phyloP scores from a whole-genome alignment of 1,140 invertebrate genomes.

The Tribolium castaneum region DNA sequence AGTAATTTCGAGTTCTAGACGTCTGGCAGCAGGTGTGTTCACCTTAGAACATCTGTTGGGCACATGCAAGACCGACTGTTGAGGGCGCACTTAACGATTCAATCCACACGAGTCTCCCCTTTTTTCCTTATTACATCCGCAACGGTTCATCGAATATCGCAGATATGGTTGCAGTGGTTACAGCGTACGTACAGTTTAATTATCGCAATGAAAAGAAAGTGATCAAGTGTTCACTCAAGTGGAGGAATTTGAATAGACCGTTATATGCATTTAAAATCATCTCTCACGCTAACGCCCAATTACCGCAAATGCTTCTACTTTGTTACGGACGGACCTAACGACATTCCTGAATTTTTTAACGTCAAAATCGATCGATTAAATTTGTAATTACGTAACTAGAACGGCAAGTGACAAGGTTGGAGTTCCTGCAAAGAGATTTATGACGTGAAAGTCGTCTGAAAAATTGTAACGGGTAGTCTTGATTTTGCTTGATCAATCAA shows the following conservation, averaged over 20 bases:
- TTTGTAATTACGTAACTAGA: constrained; percentile 2
- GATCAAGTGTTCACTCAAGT: neutral
- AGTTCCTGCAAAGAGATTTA: neutral
- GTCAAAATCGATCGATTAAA: neutral
- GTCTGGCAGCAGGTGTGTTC: constrained; percentile 32
- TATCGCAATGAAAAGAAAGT: neutral
- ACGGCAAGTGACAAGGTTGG: neutral
- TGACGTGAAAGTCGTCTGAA: neutral
- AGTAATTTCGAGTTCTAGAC: constrained; percentile 10
- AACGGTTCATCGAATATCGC: neutral
- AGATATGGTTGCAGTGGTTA: neutral
- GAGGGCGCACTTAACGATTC: constrained; percentile 34
- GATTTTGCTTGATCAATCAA: neutral
- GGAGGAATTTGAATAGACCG: neutral
- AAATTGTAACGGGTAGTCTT: neutral
- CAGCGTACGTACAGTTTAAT: neutral
- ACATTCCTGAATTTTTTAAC: neutral
- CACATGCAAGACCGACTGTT: constrained; percentile 34
- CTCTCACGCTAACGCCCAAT: neutral
- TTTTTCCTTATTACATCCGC: neutral
- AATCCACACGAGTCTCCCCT: constrained; percentile 14
- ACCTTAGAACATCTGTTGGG: constrained; percentile 40
- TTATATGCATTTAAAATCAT: neutral
- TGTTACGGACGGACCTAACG: neutral
- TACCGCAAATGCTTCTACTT: neutral